Conservation (phyloP, 2,113 vertebrate species). For the Nanger granti region DNA sequence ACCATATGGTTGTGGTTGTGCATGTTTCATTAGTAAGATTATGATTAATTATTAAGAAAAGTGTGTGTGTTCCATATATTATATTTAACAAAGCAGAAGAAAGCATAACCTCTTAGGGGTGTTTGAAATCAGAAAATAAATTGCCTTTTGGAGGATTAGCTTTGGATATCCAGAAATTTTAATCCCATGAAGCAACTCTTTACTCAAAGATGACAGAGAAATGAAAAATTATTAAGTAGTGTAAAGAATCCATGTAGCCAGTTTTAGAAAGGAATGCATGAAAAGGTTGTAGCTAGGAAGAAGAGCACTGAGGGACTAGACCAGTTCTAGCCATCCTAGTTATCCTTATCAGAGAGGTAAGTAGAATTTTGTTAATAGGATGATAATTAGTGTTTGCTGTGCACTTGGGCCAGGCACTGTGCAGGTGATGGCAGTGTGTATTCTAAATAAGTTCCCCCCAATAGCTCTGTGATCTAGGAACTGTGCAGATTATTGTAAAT, state of each 20-base stretch:
- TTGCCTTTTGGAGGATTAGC: not conserved
- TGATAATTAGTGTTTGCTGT: not conserved
- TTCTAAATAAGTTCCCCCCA: not conserved
- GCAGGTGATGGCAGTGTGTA: accelerated
- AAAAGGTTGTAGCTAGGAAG: not conserved
- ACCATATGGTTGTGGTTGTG: not conserved
- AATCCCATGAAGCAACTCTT: not conserved
- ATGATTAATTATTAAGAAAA: not conserved
- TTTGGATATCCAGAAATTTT: not conserved
- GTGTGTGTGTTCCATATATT: not conserved
- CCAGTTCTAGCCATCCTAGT: not conserved
- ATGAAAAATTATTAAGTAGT: not conserved
- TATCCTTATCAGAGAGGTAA: not conserved
- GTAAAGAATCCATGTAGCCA: not conserved
- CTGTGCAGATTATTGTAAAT: not conserved
- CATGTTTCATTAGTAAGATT: not conserved
- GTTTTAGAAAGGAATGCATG: not conserved
- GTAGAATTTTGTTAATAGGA: not conserved
- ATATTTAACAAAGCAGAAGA: not conserved
- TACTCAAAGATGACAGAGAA: not conserved
- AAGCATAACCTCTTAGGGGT: not conserved
- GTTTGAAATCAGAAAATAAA: constrained; percentile 28
- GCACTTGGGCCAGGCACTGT: not conserved
- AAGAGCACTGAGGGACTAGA: not conserved
- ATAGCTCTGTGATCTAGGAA: not conserved